A percentile compares a stretch with the other conserved stretches of the same genome.
These are phyloP conservation scores for Zygogramma bicolorata DNA, from an alignment of 2,888 invertebrate species.

Conservation along the genomic window DNA sequence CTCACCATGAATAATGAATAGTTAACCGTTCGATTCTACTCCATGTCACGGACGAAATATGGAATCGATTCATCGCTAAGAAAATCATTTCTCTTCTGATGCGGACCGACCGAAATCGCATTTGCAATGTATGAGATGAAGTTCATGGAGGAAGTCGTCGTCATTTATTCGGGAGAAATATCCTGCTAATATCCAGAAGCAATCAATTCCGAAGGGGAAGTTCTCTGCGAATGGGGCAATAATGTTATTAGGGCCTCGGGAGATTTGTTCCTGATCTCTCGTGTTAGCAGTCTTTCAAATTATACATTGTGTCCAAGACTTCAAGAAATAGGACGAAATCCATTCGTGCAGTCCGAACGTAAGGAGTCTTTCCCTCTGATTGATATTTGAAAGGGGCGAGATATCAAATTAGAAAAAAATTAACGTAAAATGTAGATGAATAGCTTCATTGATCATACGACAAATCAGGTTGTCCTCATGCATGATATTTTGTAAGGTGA, in stretches of 20 bases:
- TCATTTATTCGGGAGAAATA: constrained; percentile 54
- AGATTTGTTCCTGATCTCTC: background rate
- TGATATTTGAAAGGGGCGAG: too few species aligned
- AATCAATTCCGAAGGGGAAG: constrained; percentile 32
- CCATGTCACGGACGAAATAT: background rate
- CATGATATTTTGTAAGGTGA: too few species aligned
- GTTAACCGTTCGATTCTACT: background rate
- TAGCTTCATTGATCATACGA: too few species aligned
- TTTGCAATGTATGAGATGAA: constrained; percentile 11
- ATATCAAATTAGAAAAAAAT: too few species aligned
- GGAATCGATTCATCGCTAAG: background rate
- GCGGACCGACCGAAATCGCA: background rate
- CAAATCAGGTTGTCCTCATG: too few species aligned
- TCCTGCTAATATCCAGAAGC: constrained; percentile 52
- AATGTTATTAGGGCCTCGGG: background rate
- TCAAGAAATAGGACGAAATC: too few species aligned
- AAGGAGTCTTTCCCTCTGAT: too few species aligned
- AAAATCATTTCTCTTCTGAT: constrained; percentile 1
- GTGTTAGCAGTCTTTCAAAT: too few species aligned
- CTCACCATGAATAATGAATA: background rate
- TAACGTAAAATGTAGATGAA: too few species aligned
- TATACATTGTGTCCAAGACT: too few species aligned
- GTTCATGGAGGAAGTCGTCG: constrained; percentile 40
- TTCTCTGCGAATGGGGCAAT: background rate
- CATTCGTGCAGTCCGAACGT: too few species aligned